A percentile compares a stretch with the other conserved stretches of the same genome.
These are phyloP conservation scores for Montifringilla adamsi DNA, from an alignment of 2,113 vertebrate species.

Conservation along the genomic window DNA sequence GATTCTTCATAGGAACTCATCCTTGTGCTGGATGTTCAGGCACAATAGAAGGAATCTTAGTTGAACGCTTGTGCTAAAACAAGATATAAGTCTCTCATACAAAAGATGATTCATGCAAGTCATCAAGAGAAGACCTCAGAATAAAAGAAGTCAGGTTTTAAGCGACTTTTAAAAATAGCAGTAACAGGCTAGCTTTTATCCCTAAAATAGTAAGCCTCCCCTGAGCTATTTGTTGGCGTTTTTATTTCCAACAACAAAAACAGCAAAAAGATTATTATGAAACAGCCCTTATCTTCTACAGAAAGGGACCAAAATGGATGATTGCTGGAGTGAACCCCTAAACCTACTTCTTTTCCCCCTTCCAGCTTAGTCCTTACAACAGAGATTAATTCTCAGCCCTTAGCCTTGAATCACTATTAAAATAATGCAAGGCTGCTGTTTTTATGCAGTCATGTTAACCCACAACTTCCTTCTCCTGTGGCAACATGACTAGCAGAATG, in stretches of 20 bases:
- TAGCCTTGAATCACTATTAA: neutral
- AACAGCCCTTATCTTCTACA: neutral
- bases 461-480: neutral
- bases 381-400: neutral
- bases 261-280: neutral
- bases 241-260: neutral
- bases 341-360: neutral
- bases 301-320: neutral
- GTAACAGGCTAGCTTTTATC: neutral
- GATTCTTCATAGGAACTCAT: neutral
- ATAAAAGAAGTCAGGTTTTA: neutral
- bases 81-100: neutral
- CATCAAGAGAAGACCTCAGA: neutral
- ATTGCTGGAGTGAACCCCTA: neutral
- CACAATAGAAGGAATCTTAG: neutral
- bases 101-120: neutral
- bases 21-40: neutral
- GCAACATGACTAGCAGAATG: neutral
- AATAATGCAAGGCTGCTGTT: neutral
- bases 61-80: neutral
- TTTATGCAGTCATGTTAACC: neutral
- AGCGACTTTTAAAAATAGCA: neutral
- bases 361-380: neutral
- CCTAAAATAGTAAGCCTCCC: neutral
- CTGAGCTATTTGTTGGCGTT: neutral